Percentiles rank a stretch among this genome's conserved stretches.
phyloP scores from a whole-genome alignment of 1,140 invertebrate genomes.

The Ganaspis sp. region DNA sequence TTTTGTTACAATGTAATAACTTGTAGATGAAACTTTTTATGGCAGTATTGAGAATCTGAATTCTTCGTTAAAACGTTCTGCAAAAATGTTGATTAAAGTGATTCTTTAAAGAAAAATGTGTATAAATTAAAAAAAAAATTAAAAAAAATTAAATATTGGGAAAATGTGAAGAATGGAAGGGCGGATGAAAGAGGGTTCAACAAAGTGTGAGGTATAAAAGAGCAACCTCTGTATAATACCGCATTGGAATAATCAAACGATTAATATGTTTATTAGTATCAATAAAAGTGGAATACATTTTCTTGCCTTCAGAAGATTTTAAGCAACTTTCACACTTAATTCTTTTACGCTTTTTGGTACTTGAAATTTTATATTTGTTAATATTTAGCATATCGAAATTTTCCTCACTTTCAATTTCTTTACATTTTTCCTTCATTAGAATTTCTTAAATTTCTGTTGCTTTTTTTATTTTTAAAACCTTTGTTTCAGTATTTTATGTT shows the following conservation, averaged over 20 bases:
- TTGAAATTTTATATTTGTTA: too few relatives aligned
- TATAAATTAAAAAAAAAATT: too few relatives aligned
- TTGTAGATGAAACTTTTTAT: neutral
- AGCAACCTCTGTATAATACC: slow-evolving; percentile 51
- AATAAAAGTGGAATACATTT: slow-evolving; percentile 61
- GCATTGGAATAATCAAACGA: slow-evolving; percentile 64
- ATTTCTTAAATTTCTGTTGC: too few relatives aligned
- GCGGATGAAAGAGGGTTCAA: slow-evolving; percentile 44
- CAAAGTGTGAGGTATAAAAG: slow-evolving; percentile 54
- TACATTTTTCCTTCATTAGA: too few relatives aligned
- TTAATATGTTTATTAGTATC: slow-evolving; percentile 67
- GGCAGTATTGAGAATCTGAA: neutral
- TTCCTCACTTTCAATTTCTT: too few relatives aligned
- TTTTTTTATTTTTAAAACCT: too few relatives aligned
- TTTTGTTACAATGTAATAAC: neutral
- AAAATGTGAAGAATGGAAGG: neutral
- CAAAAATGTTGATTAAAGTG: too few relatives aligned
- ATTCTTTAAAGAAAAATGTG: too few relatives aligned
- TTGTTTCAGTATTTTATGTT: too few relatives aligned
- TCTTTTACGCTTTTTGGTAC: too few relatives aligned
- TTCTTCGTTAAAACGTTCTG: neutral
- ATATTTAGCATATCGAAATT: too few relatives aligned
- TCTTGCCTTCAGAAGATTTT: slow-evolving; percentile 5
- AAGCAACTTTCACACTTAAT: too few relatives aligned
- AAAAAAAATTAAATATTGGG: slow-evolving; percentile 29